Evolutionary conservation across 2,797 vertebrate genomes (phyloP), one percentile per base, ranked within the genome.

Genomic region (Falco columbarius): DNA sequence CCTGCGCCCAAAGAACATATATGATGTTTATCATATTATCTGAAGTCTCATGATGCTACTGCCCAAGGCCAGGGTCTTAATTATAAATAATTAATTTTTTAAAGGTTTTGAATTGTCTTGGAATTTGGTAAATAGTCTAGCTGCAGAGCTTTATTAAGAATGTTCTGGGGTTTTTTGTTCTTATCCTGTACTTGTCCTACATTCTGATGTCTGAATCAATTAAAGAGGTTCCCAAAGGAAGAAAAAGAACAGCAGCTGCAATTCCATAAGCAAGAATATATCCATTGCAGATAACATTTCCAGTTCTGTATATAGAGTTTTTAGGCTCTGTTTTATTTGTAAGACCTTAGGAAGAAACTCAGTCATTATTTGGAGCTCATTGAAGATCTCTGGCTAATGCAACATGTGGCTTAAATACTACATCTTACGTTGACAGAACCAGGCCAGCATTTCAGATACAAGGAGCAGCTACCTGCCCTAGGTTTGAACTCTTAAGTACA

Each of bases 281-380:
- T 32, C 44, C 32, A 70, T 23, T 1, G 6, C 42, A 88, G 62
- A 74, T 32, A 86, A 84, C 2, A 18, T 56, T 90, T 84, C 59
- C 46, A 21, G 17, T 77, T 75, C 51, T 83, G 46, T 66, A 14
- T 46, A 29, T 6, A 63, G 73, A 63, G 23, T 15, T 66, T 94
- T 93, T 73, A 73, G 44, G 49, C 46, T 96, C 70, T 86, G 73
- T 84, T 95, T 94, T 82, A 86, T 86, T 79, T 84, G 32, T 70
- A 66, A 90, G 66, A 63, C n/a, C 40, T 81, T 34, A 85, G 77
- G 63, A 85, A 87, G 63, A 84, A 87, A 74, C 27, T 89, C 56
- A 66, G 54, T 36, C 70, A 70, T 52, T 51, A 59, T 75, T 65
- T 83, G 73, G 73, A 81, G 58, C 47, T 79, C 47, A 32, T 47